These are phyloP conservation scores for Hippoglossus stenolepis DNA, from an alignment of 2,113 vertebrate species.

Conservation along the genomic window DNA sequence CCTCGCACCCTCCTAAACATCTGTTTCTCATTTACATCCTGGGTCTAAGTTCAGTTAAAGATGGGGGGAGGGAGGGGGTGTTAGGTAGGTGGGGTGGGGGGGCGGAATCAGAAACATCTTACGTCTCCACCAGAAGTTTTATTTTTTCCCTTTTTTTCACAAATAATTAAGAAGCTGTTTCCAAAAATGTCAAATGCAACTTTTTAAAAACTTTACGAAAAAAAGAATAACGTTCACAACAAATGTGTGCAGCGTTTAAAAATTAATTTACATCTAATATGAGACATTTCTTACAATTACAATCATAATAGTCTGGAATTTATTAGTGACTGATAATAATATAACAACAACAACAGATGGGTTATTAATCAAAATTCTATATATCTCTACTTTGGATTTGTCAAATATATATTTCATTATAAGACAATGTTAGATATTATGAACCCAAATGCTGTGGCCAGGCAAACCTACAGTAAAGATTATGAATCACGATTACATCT, in stretches of 20 bases:
- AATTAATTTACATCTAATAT: too few relatives aligned
- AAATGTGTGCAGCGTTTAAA: too few relatives aligned
- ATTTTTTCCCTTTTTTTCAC: slow-evolving; percentile 5
- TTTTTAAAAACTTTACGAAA: too few relatives aligned
- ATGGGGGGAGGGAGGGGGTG: slow-evolving; percentile 1
- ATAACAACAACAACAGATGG: background rate
- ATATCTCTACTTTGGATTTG: background rate
- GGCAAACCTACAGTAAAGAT: too few relatives aligned
- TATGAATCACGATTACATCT: too few relatives aligned
- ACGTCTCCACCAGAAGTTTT: slow-evolving; percentile 46
- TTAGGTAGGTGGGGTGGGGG: background rate
- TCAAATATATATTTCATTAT: too few relatives aligned
- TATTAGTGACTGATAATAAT: too few relatives aligned
- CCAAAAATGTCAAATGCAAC: background rate
- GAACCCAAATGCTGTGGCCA: too few relatives aligned
- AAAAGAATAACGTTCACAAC: too few relatives aligned
- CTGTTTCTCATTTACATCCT: slow-evolving; percentile 74
- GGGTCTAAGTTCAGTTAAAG: slow-evolving; percentile 59
- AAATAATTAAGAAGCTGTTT: slow-evolving; percentile 37
- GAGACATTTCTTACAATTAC: too few relatives aligned
- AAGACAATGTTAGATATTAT: too few relatives aligned
- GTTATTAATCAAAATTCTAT: background rate
- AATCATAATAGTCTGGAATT: too few relatives aligned
- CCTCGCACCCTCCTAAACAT: slow-evolving; percentile 57
- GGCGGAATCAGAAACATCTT: slow-evolving; percentile 6